Evolutionary conservation across 2,888 invertebrate species (phyloP), one percentile per base, ranked within the genome.

Genomic region (Drepanosiphum platanoidis): DNA sequence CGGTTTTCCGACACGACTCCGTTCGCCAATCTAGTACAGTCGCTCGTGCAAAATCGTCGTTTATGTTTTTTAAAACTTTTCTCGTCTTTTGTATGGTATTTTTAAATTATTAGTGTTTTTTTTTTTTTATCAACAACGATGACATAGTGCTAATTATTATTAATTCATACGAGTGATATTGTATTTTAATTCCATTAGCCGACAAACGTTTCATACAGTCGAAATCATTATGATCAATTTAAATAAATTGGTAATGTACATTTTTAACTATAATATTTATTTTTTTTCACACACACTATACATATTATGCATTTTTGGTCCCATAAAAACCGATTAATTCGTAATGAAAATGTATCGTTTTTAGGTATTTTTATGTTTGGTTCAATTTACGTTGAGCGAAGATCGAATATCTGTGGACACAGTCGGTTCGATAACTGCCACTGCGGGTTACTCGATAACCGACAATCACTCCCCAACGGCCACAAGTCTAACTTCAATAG

Each of bases 351-450:
- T 70, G 1, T 27, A 27, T 39, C 32, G 0, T 68, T 74, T 83
- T 32, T 68, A 84, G 84, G 30, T 84, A 1, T 58, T 84, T 39
- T 58, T 84, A 18, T 68, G 66, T 15, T 70, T 84, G 4, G 58
- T 77, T 30, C 75, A 39, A 39, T 32, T 77, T 13, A 34, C 58
- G 0, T n/a, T 52, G 58, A 27, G 32, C 68, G 84, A 84, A 84
- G 75, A 84, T 27, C 68, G 84, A 11, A 84, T 84, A 68, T 84
- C 84, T 18, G 84, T 84, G 30, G 68, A 77, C 32, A 84, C 84
- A 0, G 83, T 83, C 3, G 83, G 83, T 36, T 36, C 84, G n/a
- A 68, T 84, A 13, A 84, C 84, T 2, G 84, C 84, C 3, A 84
- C 84, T 11, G 84, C 84, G 0, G 84, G 84, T 52, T 84, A 84